These are phyloP conservation scores for Teinopalpus imperialis DNA, from an alignment of 2,888 invertebrate species.

Conservation along the genomic window DNA sequence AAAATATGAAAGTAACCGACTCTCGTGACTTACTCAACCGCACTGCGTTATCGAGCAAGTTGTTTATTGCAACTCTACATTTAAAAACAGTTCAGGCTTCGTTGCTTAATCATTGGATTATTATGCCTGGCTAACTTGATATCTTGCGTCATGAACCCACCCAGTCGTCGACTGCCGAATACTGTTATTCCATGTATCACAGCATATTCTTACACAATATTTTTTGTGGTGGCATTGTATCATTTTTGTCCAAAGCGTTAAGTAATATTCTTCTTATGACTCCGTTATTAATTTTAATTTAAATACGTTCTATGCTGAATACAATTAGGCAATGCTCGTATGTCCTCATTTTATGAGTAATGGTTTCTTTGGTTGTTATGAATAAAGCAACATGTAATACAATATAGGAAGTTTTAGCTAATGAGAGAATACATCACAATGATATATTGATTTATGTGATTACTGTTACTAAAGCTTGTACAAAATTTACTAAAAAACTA, in stretches of 20 bases:
- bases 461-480: no score
- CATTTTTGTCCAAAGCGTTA: conserved; percentile 7
- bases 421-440: no score
- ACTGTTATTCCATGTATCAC: conserved; percentile 13
- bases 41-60: conserved; percentile 42
- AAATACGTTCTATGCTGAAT: conserved; percentile 1
- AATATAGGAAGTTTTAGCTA: no score
- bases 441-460: no score
- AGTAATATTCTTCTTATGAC: conserved; percentile 8
- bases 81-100: conserved; percentile 60
- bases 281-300: conserved; percentile 1
- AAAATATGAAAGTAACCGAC: conserved; percentile 32
- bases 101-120: conserved; percentile 38
- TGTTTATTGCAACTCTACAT: conserved; percentile 65
- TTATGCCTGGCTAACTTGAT: conserved; percentile 33
- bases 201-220: conserved; percentile 15
- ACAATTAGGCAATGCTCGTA: not conserved
- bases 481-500: no score
- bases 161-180: conserved; percentile 11
- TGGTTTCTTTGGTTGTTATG: no score
- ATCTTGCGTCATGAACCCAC: conserved; percentile 34
- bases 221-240: conserved; percentile 14
- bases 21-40: conserved; percentile 34
- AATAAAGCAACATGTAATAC: no score
- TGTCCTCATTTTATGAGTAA: conserved; percentile 8